Evolutionary conservation across 2,113 vertebrate species (phyloP).

Genomic region (Halcyon malimbica): DNA sequence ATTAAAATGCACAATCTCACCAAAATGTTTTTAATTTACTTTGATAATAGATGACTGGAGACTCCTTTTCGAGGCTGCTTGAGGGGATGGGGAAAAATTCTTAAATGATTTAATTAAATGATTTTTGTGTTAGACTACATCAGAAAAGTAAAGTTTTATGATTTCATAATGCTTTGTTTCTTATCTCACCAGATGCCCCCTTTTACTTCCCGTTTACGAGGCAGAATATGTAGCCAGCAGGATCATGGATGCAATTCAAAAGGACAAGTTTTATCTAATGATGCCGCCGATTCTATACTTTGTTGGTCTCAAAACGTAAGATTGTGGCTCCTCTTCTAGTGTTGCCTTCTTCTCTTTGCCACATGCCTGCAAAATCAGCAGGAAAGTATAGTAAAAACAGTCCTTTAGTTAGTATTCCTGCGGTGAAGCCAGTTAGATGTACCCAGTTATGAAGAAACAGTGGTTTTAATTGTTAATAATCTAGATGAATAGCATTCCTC

Average conservation of each 20-base stretch:
- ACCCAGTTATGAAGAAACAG: neutral
- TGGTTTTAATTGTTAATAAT: neutral
- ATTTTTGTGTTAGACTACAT: neutral
- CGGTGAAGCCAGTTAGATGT: neutral
- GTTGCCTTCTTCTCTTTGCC: neutral
- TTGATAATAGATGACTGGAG: neutral
- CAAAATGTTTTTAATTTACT: neutral
- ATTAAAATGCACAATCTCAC: neutral
- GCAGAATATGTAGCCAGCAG: slow-evolving; percentile 75
- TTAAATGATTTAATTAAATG: neutral
- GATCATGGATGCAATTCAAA: slow-evolving; percentile 83
- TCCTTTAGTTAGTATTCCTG: neutral
- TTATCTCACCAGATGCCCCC: slow-evolving; percentile 71
- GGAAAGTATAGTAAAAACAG: neutral
- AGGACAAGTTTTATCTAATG: slow-evolving; percentile 79
- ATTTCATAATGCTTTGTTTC: neutral
- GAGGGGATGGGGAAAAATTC: neutral
- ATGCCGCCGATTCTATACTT: slow-evolving; percentile 75
- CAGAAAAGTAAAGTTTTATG: neutral
- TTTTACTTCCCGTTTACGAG: slow-evolving; percentile 79
- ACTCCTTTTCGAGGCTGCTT: neutral
- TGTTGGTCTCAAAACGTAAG: slow-evolving; percentile 82
- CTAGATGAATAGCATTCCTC: neutral
- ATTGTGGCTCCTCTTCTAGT: neutral
- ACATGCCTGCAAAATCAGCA: neutral